Conservation (phyloP, 2,888 invertebrate species). For the Heliconius ismenius region DNA sequence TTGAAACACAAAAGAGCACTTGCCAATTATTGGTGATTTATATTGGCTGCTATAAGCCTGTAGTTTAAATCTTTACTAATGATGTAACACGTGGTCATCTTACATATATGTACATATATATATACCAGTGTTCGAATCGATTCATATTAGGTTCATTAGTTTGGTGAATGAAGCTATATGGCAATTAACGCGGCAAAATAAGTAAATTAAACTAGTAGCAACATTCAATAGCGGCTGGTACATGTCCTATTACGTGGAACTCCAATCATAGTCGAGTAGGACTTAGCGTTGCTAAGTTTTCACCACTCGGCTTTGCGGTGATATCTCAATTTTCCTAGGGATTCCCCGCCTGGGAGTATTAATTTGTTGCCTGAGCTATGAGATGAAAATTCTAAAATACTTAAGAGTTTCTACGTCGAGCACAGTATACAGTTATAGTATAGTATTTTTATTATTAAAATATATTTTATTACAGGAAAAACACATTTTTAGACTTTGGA, state of each 20-base stretch:
- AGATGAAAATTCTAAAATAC: conserved; percentile 49
- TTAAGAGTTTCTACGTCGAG: conserved; percentile 5
- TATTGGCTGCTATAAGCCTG: background rate
- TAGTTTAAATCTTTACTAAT: background rate
- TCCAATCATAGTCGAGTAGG: conserved; percentile 61
- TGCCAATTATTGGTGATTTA: background rate
- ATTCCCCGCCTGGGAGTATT: conserved; percentile 64
- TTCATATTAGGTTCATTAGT: background rate
- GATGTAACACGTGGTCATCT: background rate
- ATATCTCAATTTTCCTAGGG: conserved; percentile 72
- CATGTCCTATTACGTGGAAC: conserved; percentile 45
- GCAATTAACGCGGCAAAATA: conserved; percentile 40
- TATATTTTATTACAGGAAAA: background rate
- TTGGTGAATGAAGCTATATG: conserved; percentile 27
- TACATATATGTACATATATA: background rate
- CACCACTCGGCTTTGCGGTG: conserved; percentile 64
- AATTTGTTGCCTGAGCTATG: conserved; percentile 62
- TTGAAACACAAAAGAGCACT: background rate
- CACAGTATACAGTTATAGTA: background rate
- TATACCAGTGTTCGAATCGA: background rate
- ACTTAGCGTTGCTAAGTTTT: conserved; percentile 79
- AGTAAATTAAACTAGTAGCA: conserved; percentile 42
- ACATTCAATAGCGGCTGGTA: conserved; percentile 38
- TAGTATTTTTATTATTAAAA: background rate
- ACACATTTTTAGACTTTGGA: background rate